phyloP scores from a whole-genome alignment of 2,888 invertebrate genomes.

The Quadroppia sp. region DNA sequence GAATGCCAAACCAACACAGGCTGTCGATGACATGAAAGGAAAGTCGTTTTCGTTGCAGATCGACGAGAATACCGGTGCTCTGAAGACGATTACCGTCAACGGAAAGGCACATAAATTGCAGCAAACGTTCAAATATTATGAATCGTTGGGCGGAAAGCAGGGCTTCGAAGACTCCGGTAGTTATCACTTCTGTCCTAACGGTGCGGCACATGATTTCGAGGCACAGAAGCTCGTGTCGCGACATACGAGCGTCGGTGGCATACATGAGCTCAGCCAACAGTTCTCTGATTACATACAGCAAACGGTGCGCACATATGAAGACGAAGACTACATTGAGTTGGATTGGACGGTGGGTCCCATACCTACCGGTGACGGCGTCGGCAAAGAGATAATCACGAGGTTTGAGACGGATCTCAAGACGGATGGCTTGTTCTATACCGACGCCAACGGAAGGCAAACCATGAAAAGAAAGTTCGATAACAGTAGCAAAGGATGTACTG shows the following conservation, averaged over 20 bases:
- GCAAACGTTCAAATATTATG: conserved; percentile 10
- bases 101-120: conserved; percentile 1
- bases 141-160: neutral
- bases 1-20: too few relatives aligned
- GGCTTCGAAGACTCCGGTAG: conserved; percentile 9
- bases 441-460: conserved; percentile 82
- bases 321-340: conserved; percentile 57
- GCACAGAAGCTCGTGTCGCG: neutral
- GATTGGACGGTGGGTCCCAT: conserved; percentile 60
- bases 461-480: conserved; percentile 59
- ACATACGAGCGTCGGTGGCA: neutral
- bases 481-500: neutral
- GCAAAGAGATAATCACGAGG: conserved; percentile 75
- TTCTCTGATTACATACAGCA: neutral
- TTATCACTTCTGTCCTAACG: conserved; percentile 18
- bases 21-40: conserved; percentile 16
- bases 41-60: neutral
- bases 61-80: neutral
- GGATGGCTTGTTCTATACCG: conserved; percentile 74
- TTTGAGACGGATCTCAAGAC: conserved; percentile 64
- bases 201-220: neutral
- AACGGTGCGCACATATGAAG: conserved; percentile 64
- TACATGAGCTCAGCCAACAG: conserved; percentile 14
- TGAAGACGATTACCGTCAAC: neutral
- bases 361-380: conserved; percentile 55